phyloP scores from a whole-genome alignment of 2,797 vertebrate genomes.

The Lacerta viridis region DNA sequence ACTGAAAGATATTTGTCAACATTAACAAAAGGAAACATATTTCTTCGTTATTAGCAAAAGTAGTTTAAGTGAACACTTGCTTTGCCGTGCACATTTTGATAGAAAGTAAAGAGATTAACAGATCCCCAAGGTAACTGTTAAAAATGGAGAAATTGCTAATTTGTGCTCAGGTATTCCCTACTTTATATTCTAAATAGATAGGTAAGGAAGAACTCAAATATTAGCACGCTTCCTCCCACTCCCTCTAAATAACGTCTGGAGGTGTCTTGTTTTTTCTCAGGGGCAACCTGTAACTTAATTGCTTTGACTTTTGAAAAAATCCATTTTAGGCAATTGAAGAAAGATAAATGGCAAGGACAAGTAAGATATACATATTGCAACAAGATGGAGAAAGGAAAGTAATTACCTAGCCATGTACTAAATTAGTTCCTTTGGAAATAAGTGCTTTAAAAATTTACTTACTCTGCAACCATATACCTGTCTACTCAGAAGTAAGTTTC shows the following conservation, averaged over 20 bases:
- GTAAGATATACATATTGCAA: not conserved
- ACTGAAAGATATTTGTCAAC: not conserved
- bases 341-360: conserved; percentile 21
- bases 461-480: not conserved
- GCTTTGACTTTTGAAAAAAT: conserved; percentile 11
- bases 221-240: not conserved
- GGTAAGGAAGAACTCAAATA: conserved; percentile 15
- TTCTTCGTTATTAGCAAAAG: conserved; percentile 2
- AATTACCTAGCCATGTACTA: not conserved
- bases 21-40: not conserved
- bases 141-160: conserved; percentile 24
- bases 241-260: not conserved
- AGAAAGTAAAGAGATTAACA: conserved; percentile 5
- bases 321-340: conserved; percentile 22
- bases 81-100: conserved; percentile 12
- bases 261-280: conserved; percentile 14
- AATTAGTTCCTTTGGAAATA: not conserved
- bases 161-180: conserved; percentile 29
- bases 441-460: conserved; percentile 3
- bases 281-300: conserved; percentile 37
- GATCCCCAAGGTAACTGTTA: conserved; percentile 14
- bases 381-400: conserved; percentile 18
- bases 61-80: conserved; percentile 6
- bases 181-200: conserved; percentile 19
- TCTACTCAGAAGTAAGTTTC: not conserved